Evolutionary conservation across 2,888 invertebrate species (phyloP).

Genomic region (Acronicta leporina): DNA sequence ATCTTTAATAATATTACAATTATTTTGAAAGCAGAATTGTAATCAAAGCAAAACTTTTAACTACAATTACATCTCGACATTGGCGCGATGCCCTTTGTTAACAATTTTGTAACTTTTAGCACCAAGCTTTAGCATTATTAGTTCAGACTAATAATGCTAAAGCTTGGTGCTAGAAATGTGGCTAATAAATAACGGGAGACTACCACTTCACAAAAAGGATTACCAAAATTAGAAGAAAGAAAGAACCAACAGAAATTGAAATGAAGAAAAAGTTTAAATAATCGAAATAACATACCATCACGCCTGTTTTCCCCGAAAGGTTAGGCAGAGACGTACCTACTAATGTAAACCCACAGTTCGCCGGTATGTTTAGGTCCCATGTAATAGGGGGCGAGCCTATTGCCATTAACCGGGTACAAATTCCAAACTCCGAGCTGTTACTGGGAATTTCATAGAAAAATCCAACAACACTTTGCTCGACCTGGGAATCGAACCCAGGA

Average conservation of each 20-base stretch:
- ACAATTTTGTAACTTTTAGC: slow-evolving; percentile 31
- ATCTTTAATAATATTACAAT: not conserved
- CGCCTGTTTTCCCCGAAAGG: no score
- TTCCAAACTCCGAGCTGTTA: no score
- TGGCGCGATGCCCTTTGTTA: slow-evolving; percentile 18
- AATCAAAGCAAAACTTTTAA: not conserved
- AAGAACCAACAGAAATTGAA: not conserved
- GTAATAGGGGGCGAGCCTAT: no score
- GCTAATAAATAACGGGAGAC: not conserved
- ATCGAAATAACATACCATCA: no score
- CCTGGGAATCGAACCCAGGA: no score
- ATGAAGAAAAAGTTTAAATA: no score
- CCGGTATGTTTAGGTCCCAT: no score
- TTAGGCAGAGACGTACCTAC: no score
- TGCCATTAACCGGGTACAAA: no score
- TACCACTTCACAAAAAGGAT: not conserved
- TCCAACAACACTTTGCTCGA: no score
- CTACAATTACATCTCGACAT: not conserved
- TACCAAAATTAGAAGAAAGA: not conserved
- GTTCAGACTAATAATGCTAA: not conserved
- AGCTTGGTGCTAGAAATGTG: not conserved
- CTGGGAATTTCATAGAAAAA: no score
- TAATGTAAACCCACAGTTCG: no score
- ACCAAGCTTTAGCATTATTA: not conserved
- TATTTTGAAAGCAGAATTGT: not conserved